Evolutionary conservation across 2,113 vertebrate genomes (phyloP).

Genomic region (Silurus glanis): DNA sequence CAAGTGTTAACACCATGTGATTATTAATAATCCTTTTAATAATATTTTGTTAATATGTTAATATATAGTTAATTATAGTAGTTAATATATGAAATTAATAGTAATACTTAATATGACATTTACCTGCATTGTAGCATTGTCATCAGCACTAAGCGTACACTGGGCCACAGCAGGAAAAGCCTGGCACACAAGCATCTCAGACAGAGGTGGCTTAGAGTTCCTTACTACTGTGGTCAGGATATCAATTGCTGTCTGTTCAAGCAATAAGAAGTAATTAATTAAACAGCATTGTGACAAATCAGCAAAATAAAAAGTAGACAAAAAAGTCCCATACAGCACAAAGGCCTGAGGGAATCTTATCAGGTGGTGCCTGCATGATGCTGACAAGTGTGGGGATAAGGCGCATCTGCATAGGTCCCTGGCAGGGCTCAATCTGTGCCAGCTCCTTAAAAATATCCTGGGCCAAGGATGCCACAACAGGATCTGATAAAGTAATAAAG

Average conservation of each 20-base stretch:
- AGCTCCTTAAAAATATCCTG: constrained; percentile 99
- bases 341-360: constrained; percentile 95
- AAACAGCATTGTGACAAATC: background rate
- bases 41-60: background rate
- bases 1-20: background rate
- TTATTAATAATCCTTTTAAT: background rate
- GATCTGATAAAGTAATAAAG: constrained; percentile 75
- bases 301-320: background rate
- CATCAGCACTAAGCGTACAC: constrained; percentile 92
- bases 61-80: no score
- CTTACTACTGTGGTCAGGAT: constrained; percentile 96
- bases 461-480: constrained; percentile 93
- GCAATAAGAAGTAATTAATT: background rate
- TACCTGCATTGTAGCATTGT: constrained; percentile 98
- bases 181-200: constrained; percentile 93
- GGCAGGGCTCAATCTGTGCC: constrained; percentile 94
- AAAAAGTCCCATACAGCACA: constrained; percentile 84
- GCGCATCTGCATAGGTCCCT: constrained; percentile 95
- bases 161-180: constrained; percentile 95
- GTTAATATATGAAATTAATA: no score
- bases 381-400: constrained; percentile 96
- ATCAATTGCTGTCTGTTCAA: constrained; percentile 88
- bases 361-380: constrained; percentile 96
- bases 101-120: no score
- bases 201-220: constrained; percentile 90